A percentile compares a stretch with the other conserved stretches of the same genome.
These are phyloP conservation scores for Argya squamiceps DNA, from an alignment of 2,797 vertebrate species.

Conservation along the genomic window DNA sequence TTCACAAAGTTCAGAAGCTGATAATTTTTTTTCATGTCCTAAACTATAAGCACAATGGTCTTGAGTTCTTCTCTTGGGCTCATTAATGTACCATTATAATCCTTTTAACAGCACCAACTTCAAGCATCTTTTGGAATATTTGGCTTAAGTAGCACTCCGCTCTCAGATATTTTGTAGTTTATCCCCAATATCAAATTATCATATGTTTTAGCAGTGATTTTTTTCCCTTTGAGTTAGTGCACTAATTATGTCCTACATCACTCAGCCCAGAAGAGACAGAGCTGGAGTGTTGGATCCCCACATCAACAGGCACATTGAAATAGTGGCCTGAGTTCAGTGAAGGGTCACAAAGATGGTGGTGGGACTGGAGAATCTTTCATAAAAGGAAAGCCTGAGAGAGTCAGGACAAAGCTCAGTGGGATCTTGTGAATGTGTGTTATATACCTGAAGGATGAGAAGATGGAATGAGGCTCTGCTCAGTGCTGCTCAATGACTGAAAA, in stretches of 20 bases:
- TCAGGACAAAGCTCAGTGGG: not conserved
- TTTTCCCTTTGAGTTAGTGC: not conserved
- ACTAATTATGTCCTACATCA: fast-evolving
- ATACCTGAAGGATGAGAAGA: not conserved
- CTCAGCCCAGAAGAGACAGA: not conserved
- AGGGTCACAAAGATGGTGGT: not conserved
- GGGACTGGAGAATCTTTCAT: not conserved
- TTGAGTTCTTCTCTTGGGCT: not conserved
- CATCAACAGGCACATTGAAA: not conserved
- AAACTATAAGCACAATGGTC: not conserved
- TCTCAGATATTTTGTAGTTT: not conserved
- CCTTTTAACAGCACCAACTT: not conserved
- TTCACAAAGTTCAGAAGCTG: not conserved
- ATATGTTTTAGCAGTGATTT: not conserved
- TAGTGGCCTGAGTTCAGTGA: not conserved
- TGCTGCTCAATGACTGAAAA: not conserved
- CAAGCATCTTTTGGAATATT: not conserved
- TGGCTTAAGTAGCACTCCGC: not conserved
- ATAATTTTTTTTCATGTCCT: not conserved
- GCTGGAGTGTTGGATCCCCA: not conserved
- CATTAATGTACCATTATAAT: not conserved
- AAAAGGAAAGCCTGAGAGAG: not conserved
- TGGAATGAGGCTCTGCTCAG: not conserved
- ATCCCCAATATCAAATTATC: not conserved
- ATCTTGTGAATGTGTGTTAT: not conserved